Conservation (phyloP, 1,140 invertebrate species). For the Eumeta japonica region DNA sequence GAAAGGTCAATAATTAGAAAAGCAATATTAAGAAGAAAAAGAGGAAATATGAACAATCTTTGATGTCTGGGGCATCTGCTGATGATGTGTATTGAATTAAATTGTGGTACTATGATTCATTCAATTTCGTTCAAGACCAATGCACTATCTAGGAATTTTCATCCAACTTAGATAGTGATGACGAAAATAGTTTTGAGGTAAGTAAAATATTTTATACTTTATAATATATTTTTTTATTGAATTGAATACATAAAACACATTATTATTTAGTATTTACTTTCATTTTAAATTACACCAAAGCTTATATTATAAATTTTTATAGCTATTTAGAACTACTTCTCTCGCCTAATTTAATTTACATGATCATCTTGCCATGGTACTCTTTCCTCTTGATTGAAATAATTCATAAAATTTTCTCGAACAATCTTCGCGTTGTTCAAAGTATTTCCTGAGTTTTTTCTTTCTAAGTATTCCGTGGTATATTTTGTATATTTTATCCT, state of each 20-base stretch:
- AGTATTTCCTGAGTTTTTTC: slow-evolving; percentile 13
- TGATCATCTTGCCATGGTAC: slow-evolving; percentile 18
- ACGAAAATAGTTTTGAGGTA: slow-evolving; percentile 9
- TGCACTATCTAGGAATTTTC: slow-evolving; percentile 6
- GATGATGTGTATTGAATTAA: slow-evolving; percentile 21
- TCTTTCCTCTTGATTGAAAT: slow-evolving; percentile 18
- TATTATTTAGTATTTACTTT: background rate
- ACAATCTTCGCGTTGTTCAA: slow-evolving; percentile 13
- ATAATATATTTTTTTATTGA: slow-evolving; percentile 10
- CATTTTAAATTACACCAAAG: slow-evolving; percentile 3
- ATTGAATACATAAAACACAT: slow-evolving; percentile 3
- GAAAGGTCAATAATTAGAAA: slow-evolving; percentile 30
- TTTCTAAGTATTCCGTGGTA: slow-evolving; percentile 11
- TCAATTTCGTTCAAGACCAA: slow-evolving; percentile 25
- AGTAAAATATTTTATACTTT: slow-evolving; percentile 10
- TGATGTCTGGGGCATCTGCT: slow-evolving; percentile 18
- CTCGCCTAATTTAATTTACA: slow-evolving; percentile 6
- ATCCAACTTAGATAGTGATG: slow-evolving; percentile 8
- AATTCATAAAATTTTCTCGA: slow-evolving; percentile 15
- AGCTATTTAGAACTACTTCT: slow-evolving; percentile 2
- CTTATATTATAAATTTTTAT: too few species aligned
- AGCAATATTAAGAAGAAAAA: slow-evolving; percentile 22
- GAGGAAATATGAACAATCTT: slow-evolving; percentile 16
- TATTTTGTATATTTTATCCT: slow-evolving; percentile 8
- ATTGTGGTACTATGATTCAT: slow-evolving; percentile 26